Evolutionary conservation across 2,113 vertebrate genomes (phyloP), one percentile per base, ranked within the genome.

Genomic region (Enhydra lutris): DNA sequence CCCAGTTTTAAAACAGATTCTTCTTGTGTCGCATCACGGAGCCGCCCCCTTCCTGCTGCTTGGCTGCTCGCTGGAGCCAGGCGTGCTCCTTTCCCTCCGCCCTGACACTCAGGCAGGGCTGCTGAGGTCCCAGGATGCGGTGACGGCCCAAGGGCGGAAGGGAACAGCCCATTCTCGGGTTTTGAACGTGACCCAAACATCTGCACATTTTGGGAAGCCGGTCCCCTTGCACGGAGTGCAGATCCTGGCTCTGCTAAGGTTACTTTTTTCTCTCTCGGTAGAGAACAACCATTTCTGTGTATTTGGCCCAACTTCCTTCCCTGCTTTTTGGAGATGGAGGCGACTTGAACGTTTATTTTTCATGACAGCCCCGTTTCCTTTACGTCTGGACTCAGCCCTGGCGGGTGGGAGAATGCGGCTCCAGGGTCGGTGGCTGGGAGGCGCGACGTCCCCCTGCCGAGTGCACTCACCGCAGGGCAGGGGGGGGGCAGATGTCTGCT

Each of bases 101-200:
- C 98, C 97, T 7, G 89, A 11, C 95, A 47, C 69, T 8, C 50
- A 2, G 6, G 26, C 0, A 39, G 82, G 97, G 89, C 71, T 7
- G 65, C 95, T 0, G 17, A 13, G 3, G 45, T 3, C 83, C 73
- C 11, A 21, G 92, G 97, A 78, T 36, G 91, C 95, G 82, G 93
- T 26, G 31, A 87, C 45, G 94, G 57, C 94, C 50, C 21, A 8
- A 39, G 97, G 79, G 83, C 0, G 21, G 93, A 69, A 92, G 52
- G 80, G 98, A 98, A 98, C 98, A 97, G 76, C 88, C 93, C 85
- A 96, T 98, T 96, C 96, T 96, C 87, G 59, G 69, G 82, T 65
- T 93, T 97, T 95, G 97, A 94, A 31, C 52, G 20, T 88, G 95
- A 97, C 94, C 96, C 98, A 97, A 98, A 98, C 98, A 98, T 96